Base-by-base conservation (phyloP, 1,140 invertebrate genomes). In the Diabrotica undecimpunctata region DNA sequence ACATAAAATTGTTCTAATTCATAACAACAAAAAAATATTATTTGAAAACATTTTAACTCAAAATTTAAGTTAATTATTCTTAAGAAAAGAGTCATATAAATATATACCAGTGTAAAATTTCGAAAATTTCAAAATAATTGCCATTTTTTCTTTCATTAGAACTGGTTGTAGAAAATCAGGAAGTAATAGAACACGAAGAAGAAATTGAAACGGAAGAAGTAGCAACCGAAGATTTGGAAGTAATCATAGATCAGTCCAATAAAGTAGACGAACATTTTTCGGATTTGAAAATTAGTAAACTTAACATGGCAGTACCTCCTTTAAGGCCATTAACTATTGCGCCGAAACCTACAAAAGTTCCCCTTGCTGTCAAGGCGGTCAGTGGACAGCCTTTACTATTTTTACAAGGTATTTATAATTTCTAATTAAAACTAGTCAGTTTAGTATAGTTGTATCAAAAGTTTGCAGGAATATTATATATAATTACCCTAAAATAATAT, bases 241-340 rank as follows among this genome's bases (percentile, higher is more conserved):
- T 74, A 53, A 71, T 75, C 59, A 70, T 70, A 11, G 75, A 75
- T 67, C 57, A 61, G 53, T 58, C 39, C n/a, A 55, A 41, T 38
- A 54, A 65, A 36, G 41, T 70, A 6, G 70, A 74, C 39, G 71
- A 71, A 68, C 66, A 72, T n/a, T 35, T 71, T 4, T 68, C 66
- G 25, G 73, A 78, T 54, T 54, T 66, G 54, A 73, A 75, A 66
- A 60, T 62, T n/a, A 73, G 72, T 62, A 39, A 59, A 39, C 60
- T 66, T 11, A n/a, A 66, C 55, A 54, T 50, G 6, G 69, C 78
- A 6, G 69, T 79, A 6, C 78, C 77, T 13, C 78, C 76, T 12
- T 69, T 78, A 53, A 64, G 77, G 57, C 76, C 75, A 14, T 65
- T 79, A n/a, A 76, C 74, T 25, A 79, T 79, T 59, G 78, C 78